phyloP scores from a whole-genome alignment of 2,888 invertebrate genomes.

The Salpingus planirostris region DNA sequence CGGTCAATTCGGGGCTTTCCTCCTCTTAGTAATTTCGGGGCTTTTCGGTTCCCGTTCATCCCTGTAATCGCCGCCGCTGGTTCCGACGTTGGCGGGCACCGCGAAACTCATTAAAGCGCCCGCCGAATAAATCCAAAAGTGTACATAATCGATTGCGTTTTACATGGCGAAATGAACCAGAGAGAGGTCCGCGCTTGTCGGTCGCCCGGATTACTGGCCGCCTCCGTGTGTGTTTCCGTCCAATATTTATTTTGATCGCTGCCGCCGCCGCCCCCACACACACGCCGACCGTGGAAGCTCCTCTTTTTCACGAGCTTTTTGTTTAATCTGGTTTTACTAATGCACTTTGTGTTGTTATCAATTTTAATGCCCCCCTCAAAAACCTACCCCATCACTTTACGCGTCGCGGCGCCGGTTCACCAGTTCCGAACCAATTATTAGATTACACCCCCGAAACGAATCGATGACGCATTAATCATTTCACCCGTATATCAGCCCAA shows the following conservation, averaged over 20 bases:
- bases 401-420: no score
- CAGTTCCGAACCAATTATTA: no score
- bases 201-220: conserved; percentile 26
- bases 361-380: conserved; percentile 13
- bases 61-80: conserved; percentile 8
- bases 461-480: no score
- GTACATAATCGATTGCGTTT: conserved; percentile 30
- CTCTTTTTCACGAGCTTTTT: conserved; percentile 21
- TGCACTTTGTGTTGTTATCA: conserved; percentile 22
- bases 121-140: conserved; percentile 22
- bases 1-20: no score
- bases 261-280: no score
- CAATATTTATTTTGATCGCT: conserved; percentile 24
- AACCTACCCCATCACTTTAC: no score
- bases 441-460: no score
- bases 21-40: no score
- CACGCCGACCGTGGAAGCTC: conserved; percentile 13
- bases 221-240: conserved; percentile 25
- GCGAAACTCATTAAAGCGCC: conserved; percentile 17
- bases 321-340: conserved; percentile 24
- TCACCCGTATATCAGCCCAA: no score
- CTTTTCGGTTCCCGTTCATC: no score
- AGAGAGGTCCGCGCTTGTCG: conserved; percentile 22
- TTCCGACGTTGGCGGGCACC: conserved; percentile 10
- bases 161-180: conserved; percentile 28